Evolutionary conservation across 2,113 vertebrate species (phyloP).

Genomic region (Numida meleagris): DNA sequence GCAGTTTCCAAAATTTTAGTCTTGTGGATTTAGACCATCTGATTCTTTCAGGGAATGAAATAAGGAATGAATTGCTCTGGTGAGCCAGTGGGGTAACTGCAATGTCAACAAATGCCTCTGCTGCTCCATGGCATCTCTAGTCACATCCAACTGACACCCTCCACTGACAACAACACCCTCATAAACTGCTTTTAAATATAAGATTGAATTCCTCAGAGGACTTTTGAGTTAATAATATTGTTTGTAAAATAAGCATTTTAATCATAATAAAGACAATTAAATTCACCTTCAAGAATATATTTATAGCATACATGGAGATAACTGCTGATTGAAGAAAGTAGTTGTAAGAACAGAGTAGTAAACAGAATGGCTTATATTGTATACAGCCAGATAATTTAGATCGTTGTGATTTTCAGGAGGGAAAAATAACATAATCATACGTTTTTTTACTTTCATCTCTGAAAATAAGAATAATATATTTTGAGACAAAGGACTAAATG

Average conservation of each 20-base stretch:
- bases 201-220: not conserved
- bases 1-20: not conserved
- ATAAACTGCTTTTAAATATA: not conserved
- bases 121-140: not conserved
- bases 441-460: not conserved
- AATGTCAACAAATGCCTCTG: not conserved
- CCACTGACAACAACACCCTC: not conserved
- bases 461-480: not conserved
- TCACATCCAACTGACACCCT: not conserved
- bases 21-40: not conserved
- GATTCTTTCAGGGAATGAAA: not conserved
- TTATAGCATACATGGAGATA: not conserved
- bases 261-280: not conserved
- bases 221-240: not conserved
- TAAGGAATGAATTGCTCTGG: not conserved
- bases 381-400: not conserved
- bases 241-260: not conserved
- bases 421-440: not conserved
- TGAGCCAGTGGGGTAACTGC: not conserved
- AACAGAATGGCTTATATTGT: not conserved
- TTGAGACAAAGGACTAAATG: not conserved
- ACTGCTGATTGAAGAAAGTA: not conserved
- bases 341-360: not conserved
- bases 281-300: not conserved
- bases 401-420: not conserved